Evolutionary conservation across 2,113 vertebrate genomes (phyloP).

Genomic region (Spermophilus dauricus): DNA sequence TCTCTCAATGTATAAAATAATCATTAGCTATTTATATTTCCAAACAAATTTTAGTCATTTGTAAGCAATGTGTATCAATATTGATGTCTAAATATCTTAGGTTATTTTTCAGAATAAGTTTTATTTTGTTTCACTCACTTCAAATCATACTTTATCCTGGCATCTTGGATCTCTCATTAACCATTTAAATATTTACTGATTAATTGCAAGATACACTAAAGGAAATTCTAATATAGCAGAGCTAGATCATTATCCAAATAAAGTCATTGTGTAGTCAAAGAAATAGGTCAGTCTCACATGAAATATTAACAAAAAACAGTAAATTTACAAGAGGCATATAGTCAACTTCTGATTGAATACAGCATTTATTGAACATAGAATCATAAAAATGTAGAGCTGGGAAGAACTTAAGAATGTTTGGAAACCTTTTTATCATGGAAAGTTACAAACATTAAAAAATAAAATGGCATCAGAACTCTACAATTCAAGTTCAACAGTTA

Average conservation of each 20-base stretch:
- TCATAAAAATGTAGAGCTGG: neutral
- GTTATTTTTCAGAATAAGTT: neutral
- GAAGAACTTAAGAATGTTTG: neutral
- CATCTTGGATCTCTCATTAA: neutral
- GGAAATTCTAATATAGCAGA: neutral
- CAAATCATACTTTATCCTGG: neutral
- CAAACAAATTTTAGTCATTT: neutral
- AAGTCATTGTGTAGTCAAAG: neutral
- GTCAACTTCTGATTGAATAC: neutral
- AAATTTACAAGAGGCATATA: neutral
- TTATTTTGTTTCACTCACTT: neutral
- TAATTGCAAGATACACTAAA: neutral
- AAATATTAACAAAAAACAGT: slow-evolving; percentile 32
- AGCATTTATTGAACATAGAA: neutral
- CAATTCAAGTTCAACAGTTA: neutral
- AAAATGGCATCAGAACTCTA: neutral
- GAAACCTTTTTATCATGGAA: slow-evolving; percentile 19
- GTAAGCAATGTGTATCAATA: neutral
- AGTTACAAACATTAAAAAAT: neutral
- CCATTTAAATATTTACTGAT: neutral
- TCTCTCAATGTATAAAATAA: neutral
- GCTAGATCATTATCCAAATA: neutral
- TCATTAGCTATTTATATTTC: neutral
- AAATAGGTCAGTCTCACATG: neutral
- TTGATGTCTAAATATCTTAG: neutral